Conservation (phyloP, 2,797 vertebrate species). For the Phrynocephalus vlangalii region DNA sequence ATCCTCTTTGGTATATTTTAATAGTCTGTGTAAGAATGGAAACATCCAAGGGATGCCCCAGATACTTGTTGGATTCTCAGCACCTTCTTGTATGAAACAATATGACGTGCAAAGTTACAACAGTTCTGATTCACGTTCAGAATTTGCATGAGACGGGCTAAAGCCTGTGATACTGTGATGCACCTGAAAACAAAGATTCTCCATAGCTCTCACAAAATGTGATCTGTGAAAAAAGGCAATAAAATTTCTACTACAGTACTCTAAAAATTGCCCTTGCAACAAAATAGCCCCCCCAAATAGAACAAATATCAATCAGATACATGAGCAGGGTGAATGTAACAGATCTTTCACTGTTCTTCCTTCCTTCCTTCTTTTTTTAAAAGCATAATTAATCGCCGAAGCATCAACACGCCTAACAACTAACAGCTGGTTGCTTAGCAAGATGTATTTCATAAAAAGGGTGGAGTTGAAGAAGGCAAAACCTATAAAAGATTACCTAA, state of each 20-base stretch:
- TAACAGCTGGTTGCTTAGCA: conserved; percentile 59
- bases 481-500: conserved; percentile 73
- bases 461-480: conserved; percentile 63
- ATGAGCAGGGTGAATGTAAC: neutral
- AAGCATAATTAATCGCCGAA: conserved; percentile 6
- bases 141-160: neutral
- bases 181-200: neutral
- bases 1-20: neutral
- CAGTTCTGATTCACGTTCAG: neutral
- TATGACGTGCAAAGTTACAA: neutral
- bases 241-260: conserved; percentile 3
- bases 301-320: neutral
- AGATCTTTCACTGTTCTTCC: no score
- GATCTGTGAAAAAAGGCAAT: neutral
- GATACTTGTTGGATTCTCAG: neutral
- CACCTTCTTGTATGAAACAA: neutral
- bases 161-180: neutral
- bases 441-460: conserved; percentile 74
- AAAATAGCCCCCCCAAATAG: neutral
- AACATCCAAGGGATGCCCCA: neutral
- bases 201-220: neutral
- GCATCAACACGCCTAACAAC: conserved; percentile 25
- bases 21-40: neutral
- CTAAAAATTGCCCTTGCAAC: neutral
- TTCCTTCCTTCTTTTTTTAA: no score